Evolutionary conservation across 1,140 invertebrate genomes (phyloP).

Genomic region (Choristoneura fumiferana): DNA sequence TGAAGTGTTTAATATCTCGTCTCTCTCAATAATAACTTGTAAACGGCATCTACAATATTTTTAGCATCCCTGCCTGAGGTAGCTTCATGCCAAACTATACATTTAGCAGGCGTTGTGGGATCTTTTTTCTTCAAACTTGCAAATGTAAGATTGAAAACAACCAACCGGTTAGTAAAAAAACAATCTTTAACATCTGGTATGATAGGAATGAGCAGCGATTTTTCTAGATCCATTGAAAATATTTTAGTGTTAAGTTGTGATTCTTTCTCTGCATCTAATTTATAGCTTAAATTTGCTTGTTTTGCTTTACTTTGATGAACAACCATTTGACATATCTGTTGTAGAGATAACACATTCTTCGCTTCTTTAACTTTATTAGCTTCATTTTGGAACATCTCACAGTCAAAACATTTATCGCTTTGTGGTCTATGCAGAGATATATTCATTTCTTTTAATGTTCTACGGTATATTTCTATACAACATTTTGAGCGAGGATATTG

Average conservation of each 20-base stretch:
- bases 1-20: neutral
- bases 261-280: too few species aligned
- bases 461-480: too few species aligned
- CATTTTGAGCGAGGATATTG: too few species aligned
- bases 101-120: neutral
- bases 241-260: neutral
- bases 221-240: conserved; percentile 13
- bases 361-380: too few species aligned
- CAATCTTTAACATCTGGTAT: conserved; percentile 7
- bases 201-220: neutral
- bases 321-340: too few species aligned
- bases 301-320: too few species aligned
- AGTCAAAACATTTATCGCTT: too few species aligned
- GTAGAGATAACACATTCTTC: too few species aligned
- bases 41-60: conserved; percentile 15
- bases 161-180: neutral
- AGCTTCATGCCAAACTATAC: conserved; percentile 11
- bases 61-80: neutral
- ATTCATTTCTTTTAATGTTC: too few species aligned
- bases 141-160: conserved; percentile 14
- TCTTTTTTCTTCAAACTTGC: neutral
- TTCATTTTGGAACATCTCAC: too few species aligned
- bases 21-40: neutral
- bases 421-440: too few species aligned
- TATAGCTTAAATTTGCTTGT: too few species aligned